A percentile compares a stretch with the other conserved stretches of the same genome.
Evolutionary conservation across 1,140 invertebrate species (phyloP).

Genomic region (Spodoptera frugiperda): DNA sequence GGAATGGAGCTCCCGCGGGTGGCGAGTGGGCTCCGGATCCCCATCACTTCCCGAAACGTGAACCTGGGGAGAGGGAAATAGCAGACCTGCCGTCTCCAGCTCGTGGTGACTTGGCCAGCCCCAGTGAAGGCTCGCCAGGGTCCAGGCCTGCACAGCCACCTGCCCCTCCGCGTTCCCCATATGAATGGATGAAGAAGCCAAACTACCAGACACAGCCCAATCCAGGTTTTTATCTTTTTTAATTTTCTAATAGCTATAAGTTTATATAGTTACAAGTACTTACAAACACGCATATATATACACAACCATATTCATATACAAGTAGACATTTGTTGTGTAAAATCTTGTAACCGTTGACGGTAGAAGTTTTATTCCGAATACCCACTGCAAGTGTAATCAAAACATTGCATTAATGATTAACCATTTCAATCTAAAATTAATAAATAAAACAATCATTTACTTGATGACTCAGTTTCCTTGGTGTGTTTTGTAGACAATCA

Average conservation of each 20-base stretch:
- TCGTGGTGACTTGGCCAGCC: constrained; percentile 89
- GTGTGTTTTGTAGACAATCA: too few species aligned
- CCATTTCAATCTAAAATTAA: too few species aligned
- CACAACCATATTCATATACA: too few species aligned
- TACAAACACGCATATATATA: neutral
- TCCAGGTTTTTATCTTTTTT: constrained; percentile 89
- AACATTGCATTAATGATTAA: too few species aligned
- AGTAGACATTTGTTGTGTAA: too few species aligned
- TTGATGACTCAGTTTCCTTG: too few species aligned
- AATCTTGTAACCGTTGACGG: too few species aligned
- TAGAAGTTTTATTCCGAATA: too few species aligned
- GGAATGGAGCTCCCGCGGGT: constrained; percentile 83
- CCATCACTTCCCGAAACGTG: constrained; percentile 78
- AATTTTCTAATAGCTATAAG: constrained; percentile 46
- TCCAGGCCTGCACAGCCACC: constrained; percentile 86
- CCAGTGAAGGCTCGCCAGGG: constrained; percentile 85
- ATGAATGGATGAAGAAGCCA: constrained; percentile 96
- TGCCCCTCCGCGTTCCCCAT: constrained; percentile 91
- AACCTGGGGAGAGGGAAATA: constrained; percentile 77
- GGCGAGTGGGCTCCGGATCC: constrained; percentile 83
- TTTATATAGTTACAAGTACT: neutral
- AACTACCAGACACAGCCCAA: constrained; percentile 93
- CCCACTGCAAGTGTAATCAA: too few species aligned
- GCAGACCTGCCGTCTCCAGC: constrained; percentile 88
- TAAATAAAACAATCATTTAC: too few species aligned